These are phyloP conservation scores for Neomonachus schauinslandi DNA, from an alignment of 2,113 vertebrate genomes.

Conservation along the genomic window DNA sequence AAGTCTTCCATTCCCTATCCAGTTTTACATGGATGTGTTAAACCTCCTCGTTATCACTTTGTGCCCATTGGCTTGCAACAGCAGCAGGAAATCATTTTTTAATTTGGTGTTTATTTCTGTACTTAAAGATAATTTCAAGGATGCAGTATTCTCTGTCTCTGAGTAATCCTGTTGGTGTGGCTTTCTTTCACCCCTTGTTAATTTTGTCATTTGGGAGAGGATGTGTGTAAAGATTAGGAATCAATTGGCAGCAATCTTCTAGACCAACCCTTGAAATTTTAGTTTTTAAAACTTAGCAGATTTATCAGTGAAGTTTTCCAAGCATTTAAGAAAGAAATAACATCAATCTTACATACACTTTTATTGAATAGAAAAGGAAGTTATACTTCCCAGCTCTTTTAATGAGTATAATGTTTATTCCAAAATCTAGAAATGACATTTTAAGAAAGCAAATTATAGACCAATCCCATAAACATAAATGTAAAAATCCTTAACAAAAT, in stretches of 20 bases:
- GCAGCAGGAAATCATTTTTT: background rate
- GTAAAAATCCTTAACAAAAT: background rate
- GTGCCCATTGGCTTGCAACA: background rate
- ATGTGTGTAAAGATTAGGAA: background rate
- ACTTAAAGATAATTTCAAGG: background rate
- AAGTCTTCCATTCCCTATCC: background rate
- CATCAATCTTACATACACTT: background rate
- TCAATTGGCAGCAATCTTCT: background rate
- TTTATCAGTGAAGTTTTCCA: background rate
- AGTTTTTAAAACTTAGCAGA: background rate
- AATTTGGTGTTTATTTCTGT: background rate
- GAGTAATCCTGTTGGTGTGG: background rate
- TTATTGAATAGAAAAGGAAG: background rate
- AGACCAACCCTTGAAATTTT: background rate
- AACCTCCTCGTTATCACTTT: background rate
- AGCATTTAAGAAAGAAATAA: background rate
- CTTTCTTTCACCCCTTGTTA: background rate
- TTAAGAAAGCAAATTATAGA: background rate
- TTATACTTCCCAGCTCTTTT: background rate
- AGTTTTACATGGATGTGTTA: background rate
- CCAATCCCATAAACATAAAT: background rate
- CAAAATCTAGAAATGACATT: background rate
- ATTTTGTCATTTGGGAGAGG: background rate
- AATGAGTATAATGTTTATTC: background rate
- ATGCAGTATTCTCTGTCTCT: background rate